Percentiles rank a stretch among this genome's conserved stretches.
These are phyloP conservation scores for Drosophila paracracens DNA, from an alignment of 2,888 invertebrate genomes.

Conservation along the genomic window DNA sequence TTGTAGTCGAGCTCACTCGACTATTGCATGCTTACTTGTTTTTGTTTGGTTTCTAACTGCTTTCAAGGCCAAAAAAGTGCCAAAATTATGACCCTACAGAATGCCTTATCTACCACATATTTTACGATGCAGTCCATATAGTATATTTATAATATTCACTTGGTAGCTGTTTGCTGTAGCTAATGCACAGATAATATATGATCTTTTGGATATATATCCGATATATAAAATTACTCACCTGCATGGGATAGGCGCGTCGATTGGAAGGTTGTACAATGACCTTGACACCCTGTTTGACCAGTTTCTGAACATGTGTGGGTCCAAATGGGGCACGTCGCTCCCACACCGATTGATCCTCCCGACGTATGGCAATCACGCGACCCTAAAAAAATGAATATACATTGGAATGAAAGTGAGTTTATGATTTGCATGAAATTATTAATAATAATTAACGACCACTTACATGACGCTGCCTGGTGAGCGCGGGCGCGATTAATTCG, in stretches of 20 bases:
- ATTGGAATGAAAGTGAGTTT: background rate
- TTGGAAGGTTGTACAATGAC: conserved; percentile 99
- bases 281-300: conserved; percentile 94
- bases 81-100: conserved; percentile 49
- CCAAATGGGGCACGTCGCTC: conserved; percentile 97
- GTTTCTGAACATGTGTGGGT: conserved; percentile 94
- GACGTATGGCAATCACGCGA: conserved; percentile 92
- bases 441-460: conserved; percentile 47
- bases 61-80: conserved; percentile 61
- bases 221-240: conserved; percentile 86
- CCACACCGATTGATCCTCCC: conserved; percentile 98
- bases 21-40: too few relatives aligned
- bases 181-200: background rate
- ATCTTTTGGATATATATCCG: background rate
- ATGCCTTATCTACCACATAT: conserved; percentile 59
- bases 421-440: background rate
- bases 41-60: conserved; percentile 28
- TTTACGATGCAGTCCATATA: conserved; percentile 59
- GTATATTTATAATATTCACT: conserved; percentile 4
- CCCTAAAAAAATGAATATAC: conserved; percentile 84
- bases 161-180: conserved; percentile 18
- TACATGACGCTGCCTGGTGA: conserved; percentile 82
- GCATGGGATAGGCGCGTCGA: conserved; percentile 98
- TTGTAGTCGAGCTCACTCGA: too few relatives aligned
- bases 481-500: conserved; percentile 64